Evolutionary conservation across 2,113 vertebrate genomes (phyloP).

Genomic region (Ornithorhynchus anatinus): DNA sequence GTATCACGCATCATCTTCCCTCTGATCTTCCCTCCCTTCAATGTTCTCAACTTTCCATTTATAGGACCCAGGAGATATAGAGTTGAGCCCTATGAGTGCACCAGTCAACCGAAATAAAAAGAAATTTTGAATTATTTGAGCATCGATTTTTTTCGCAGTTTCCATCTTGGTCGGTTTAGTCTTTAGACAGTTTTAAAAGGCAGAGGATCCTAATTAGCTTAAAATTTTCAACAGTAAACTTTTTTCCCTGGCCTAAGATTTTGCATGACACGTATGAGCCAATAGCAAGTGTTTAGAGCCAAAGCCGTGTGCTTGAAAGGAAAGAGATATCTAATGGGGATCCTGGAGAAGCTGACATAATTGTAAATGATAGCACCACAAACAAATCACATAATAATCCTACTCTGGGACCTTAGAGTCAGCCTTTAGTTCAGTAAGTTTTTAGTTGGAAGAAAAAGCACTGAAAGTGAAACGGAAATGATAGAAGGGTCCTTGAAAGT

Average conservation of each 20-base stretch:
- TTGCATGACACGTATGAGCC: neutral
- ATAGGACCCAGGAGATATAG: too few species aligned
- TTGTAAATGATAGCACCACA: neutral
- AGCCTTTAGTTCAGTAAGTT: slow-evolving; percentile 10
- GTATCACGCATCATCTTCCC: too few species aligned
- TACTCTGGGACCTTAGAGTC: neutral
- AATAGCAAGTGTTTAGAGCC: neutral
- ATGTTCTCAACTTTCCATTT: too few species aligned
- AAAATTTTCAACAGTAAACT: neutral
- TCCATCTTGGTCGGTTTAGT: too few species aligned
- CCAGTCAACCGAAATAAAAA: too few species aligned
- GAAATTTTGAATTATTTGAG: too few species aligned
- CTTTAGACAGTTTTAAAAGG: neutral
- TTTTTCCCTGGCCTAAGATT: neutral
- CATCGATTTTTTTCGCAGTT: too few species aligned
- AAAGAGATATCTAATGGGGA: neutral
- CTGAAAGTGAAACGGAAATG: slow-evolving; percentile 6
- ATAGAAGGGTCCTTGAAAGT: neutral
- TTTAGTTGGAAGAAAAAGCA: neutral
- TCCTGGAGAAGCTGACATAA: neutral
- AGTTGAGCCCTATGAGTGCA: too few species aligned
- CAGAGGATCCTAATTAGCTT: neutral
- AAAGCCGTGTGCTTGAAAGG: neutral
- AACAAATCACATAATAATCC: neutral
- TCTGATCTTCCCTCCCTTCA: too few species aligned